phyloP scores from a whole-genome alignment of 2,888 invertebrate genomes.

The Pollenia angustigena region DNA sequence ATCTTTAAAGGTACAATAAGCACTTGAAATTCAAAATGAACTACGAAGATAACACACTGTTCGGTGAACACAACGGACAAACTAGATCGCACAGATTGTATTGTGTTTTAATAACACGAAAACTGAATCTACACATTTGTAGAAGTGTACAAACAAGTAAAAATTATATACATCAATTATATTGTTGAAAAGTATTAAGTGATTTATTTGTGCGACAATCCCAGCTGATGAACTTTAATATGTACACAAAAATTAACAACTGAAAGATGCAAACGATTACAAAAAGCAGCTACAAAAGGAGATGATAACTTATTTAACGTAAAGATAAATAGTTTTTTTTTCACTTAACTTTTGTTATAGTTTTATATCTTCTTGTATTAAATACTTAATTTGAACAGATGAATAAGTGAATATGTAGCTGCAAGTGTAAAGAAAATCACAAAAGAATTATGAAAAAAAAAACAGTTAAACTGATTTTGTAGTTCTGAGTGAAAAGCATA shows the following conservation, averaged over 20 bases:
- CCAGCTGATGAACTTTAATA: slow-evolving; percentile 57
- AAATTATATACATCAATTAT: background rate
- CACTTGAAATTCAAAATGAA: slow-evolving; percentile 23
- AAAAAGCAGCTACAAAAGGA: slow-evolving; percentile 2
- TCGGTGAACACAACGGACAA: background rate
- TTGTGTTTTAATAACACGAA: slow-evolving; percentile 34
- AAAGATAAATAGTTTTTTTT: slow-evolving; percentile 6
- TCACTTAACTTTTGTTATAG: background rate
- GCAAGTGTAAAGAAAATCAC: background rate
- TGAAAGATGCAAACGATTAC: background rate
- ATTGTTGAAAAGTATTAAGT: slow-evolving; percentile 64
- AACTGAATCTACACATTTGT: slow-evolving; percentile 15
- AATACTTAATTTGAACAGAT: background rate
- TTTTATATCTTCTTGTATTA: background rate
- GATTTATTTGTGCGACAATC: slow-evolving; percentile 68
- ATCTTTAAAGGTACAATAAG: background rate
- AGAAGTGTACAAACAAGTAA: background rate
- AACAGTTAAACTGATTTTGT: slow-evolving; percentile 22
- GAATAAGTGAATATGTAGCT: background rate
- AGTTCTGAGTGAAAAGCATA: background rate
- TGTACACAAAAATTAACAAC: slow-evolving; percentile 28
- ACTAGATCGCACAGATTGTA: background rate
- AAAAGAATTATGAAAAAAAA: background rate
- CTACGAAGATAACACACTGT: background rate
- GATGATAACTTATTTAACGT: background rate